Conservation (phyloP, 2,113 vertebrate genomes). For the Peromyscus leucopus region DNA sequence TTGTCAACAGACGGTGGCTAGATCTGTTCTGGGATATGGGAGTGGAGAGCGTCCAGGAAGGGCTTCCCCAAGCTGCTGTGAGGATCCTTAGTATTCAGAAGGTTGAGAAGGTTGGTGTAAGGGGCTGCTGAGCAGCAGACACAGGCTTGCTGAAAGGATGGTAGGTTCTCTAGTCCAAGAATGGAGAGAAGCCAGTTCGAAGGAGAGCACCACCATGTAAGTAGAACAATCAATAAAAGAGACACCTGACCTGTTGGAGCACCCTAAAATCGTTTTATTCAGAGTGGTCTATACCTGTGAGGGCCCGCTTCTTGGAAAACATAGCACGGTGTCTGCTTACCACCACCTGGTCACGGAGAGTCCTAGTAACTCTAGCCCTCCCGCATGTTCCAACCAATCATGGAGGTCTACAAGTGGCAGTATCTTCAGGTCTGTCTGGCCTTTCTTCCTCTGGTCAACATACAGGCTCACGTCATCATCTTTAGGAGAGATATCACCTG, state of each 20-base stretch:
- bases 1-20: fast-evolving
- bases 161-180: not conserved
- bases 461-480: not conserved
- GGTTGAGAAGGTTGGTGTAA: not conserved
- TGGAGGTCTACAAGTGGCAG: not conserved
- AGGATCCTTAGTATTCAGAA: not conserved
- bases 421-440: too few species aligned
- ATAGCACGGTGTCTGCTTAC: not conserved
- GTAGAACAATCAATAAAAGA: fast-evolving
- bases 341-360: fast-evolving
- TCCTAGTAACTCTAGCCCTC: not conserved
- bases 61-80: not conserved
- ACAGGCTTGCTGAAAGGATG: not conserved
- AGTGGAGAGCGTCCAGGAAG: not conserved
- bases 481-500: not conserved
- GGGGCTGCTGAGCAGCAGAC: not conserved
- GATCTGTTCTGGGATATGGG: fast-evolving
- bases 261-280: not conserved
- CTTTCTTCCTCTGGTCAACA: not conserved
- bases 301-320: not conserved
- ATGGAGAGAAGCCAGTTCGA: not conserved
- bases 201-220: fast-evolving
- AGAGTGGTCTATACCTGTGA: not conserved
- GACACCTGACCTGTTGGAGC: not conserved
- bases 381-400: not conserved